phyloP scores from a whole-genome alignment of 2,888 invertebrate species.

The Drosophila glabriapex region DNA sequence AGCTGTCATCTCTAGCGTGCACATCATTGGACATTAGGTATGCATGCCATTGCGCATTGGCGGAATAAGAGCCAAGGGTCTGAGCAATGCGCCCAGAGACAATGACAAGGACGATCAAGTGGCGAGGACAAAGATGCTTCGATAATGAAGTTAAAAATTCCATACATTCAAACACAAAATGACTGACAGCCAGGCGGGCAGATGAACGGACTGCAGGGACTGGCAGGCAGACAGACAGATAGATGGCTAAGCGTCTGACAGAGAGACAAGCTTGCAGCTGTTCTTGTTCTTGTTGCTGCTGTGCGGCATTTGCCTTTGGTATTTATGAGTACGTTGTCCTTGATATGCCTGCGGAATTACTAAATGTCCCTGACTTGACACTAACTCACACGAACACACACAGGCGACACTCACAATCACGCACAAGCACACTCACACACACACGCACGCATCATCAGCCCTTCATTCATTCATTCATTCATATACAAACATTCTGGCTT shows the following conservation, averaged over 20 bases:
- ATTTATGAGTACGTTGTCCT: slow-evolving; percentile 83
- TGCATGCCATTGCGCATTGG: slow-evolving; percentile 70
- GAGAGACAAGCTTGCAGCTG: slow-evolving; percentile 57
- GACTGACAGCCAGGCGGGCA: slow-evolving; percentile 46
- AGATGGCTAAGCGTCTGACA: slow-evolving; percentile 18
- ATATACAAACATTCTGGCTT: slow-evolving; percentile 40
- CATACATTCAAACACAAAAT: slow-evolving; percentile 73
- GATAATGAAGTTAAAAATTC: slow-evolving; percentile 81
- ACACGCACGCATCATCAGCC: slow-evolving; percentile 53
- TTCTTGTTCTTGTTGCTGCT: slow-evolving; percentile 50
- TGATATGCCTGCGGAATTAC: slow-evolving; percentile 80
- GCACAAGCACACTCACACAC: slow-evolving; percentile 11
- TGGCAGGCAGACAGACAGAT: slow-evolving; percentile 15
- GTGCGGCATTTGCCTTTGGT: slow-evolving; percentile 79
- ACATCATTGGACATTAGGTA: slow-evolving; percentile 79
- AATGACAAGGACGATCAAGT: slow-evolving; percentile 50
- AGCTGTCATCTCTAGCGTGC: slow-evolving; percentile 57
- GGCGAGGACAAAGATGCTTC: slow-evolving; percentile 39
- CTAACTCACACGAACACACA: slow-evolving; percentile 65
- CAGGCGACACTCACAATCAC: slow-evolving; percentile 18
- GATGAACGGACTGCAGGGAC: slow-evolving; percentile 14
- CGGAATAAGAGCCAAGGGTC: slow-evolving; percentile 31
- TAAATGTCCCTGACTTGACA: slow-evolving; percentile 82
- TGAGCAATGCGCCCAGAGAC: slow-evolving; percentile 72
- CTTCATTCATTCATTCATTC: slow-evolving; percentile 63